Evolutionary conservation across 1,140 invertebrate genomes (phyloP).

Genomic region (Drosophila melanogaster): Release_6_plus_ISO1_MT NT_037436.4:11749001-11749500

Average conservation of each 20-base stretch:
- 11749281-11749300: slow-evolving; percentile 1
- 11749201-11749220: slow-evolving; percentile 29
- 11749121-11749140: slow-evolving; percentile 17
- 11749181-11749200: slow-evolving; percentile 18
- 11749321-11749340: slow-evolving; percentile 27
- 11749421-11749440: not conserved
- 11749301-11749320: slow-evolving; percentile 18
- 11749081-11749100: slow-evolving; percentile 23
- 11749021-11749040: slow-evolving; percentile 30
- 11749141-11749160: slow-evolving; percentile 34
- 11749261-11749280: slow-evolving; percentile 20
- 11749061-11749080: slow-evolving; percentile 27
- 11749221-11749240: slow-evolving; percentile 33
- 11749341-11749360: not conserved
- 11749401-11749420: not conserved
- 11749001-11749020: slow-evolving; percentile 1
- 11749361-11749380: slow-evolving; percentile 2
- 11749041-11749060: not conserved
- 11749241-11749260: slow-evolving; percentile 21
- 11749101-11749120: not conserved
- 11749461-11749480: not conserved
- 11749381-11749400: slow-evolving; percentile 4
- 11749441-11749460: not conserved
- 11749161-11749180: slow-evolving; percentile 15
- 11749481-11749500: not conserved